phyloP scores from a whole-genome alignment of 2,113 vertebrate species.

The Glareola pratincola region DNA sequence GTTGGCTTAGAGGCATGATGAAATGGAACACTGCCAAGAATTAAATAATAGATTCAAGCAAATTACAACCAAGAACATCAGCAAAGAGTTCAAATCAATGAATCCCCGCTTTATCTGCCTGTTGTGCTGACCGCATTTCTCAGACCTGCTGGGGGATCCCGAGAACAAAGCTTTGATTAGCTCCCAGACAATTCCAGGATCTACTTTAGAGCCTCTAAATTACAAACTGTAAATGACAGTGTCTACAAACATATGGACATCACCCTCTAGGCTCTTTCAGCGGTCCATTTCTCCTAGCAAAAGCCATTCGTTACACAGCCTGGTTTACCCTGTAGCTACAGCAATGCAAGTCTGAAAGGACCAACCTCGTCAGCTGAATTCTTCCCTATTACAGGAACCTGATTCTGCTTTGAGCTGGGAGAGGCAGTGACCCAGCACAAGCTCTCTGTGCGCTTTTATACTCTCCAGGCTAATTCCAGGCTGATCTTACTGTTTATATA shows the following conservation, averaged over 20 bases:
- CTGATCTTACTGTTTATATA: conserved; percentile 79
- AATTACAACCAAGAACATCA: neutral
- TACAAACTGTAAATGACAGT: neutral
- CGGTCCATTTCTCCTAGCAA: neutral
- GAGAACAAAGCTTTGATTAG: neutral
- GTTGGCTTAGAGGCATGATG: neutral
- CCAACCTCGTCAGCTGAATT: conserved; percentile 47
- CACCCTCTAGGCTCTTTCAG: neutral
- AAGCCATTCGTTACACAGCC: neutral
- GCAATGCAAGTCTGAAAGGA: neutral
- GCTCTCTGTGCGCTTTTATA: conserved; percentile 73
- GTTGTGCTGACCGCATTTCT: neutral
- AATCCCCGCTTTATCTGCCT: neutral
- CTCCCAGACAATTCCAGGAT: neutral
- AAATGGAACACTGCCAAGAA: neutral
- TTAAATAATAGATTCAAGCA: conserved; percentile 17
- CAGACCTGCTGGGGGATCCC: neutral
- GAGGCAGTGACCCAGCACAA: conserved; percentile 57
- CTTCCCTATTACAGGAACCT: conserved; percentile 55
- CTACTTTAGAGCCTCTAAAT: neutral
- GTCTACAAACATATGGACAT: neutral
- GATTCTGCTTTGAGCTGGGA: conserved; percentile 57
- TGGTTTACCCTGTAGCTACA: conserved; percentile 38
- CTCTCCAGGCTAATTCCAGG: conserved; percentile 70
- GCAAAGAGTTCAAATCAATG: neutral